Conservation (phyloP, 2,888 invertebrate genomes). For the Amphipoea lucens region DNA sequence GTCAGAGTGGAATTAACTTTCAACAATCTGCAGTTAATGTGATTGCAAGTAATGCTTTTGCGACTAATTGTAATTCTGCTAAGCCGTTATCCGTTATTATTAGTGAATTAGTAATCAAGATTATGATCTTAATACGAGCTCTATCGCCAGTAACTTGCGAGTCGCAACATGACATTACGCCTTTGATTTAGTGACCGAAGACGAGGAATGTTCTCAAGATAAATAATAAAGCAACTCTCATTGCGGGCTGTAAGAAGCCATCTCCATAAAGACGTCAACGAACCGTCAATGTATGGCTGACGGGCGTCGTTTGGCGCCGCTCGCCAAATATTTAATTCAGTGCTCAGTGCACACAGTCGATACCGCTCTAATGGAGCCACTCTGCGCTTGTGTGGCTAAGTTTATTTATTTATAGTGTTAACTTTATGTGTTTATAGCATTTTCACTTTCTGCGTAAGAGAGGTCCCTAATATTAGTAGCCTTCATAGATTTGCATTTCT, state of each 20-base stretch:
- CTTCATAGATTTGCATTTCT: background rate
- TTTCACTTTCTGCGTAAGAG: background rate
- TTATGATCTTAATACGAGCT: slow-evolving; percentile 18
- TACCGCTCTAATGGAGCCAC: slow-evolving; percentile 54
- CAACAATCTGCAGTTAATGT: slow-evolving; percentile 10
- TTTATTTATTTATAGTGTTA: slow-evolving; percentile 16
- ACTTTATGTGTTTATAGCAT: background rate
- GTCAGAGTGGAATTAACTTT: slow-evolving; percentile 11
- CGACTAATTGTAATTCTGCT: slow-evolving; percentile 4
- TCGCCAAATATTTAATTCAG: slow-evolving; percentile 72
- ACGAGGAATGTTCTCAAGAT: background rate
- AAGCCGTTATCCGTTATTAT: slow-evolving; percentile 13
- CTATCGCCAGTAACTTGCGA: background rate
- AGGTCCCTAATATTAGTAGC: background rate
- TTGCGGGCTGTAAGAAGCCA: background rate
- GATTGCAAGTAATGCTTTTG: slow-evolving; percentile 6
- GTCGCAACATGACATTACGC: background rate
- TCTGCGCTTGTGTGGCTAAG: slow-evolving; percentile 12
- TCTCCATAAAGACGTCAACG: background rate
- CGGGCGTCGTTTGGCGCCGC: slow-evolving; percentile 26
- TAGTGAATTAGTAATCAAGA: slow-evolving; percentile 24
- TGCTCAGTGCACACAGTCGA: slow-evolving; percentile 66
- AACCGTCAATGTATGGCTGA: slow-evolving; percentile 19
- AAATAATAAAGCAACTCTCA: slow-evolving; percentile 14
- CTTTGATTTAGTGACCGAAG: slow-evolving; percentile 8